Evolutionary conservation across 2,888 invertebrate species (phyloP), one percentile per base, ranked within the genome.

Genomic region (Cecidostiba fungosa): DNA sequence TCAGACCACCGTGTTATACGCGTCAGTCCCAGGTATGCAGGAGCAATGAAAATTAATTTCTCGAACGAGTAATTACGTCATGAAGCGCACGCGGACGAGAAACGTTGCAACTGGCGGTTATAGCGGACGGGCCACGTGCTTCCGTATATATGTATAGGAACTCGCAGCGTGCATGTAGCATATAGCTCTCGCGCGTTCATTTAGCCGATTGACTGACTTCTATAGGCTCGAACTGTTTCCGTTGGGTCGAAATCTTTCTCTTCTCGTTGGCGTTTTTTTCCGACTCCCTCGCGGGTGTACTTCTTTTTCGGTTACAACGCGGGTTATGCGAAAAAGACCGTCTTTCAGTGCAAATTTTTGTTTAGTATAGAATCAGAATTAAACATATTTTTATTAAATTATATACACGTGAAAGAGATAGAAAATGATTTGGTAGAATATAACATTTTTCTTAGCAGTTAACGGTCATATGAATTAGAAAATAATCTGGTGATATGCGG

Each of bases 21-120:
- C n/a, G 78, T 84, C 78, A 79, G 78, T 50, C 66, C 66, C 84
- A 79, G 78, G 43, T 16, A 59, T 10, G 29, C 50, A 14, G 5
- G 74, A 10, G 54, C 10, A 50, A 54, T 76, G 59, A 26, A 77
- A 83, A 77, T 83, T 72, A 77, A 83, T 83, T 83, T 83, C 59
- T 77, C 72, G 32, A 72, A 23, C 72, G 81, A 47, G 80, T 81
- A 81, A 85, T 81, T 85, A 77, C 66, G 79, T 80, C 32, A 47
- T 66, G 39, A 32, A 54, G 50, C 19, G 54, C 29, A 50, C 76
- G 19, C 59, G 50, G 10, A 8, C 3, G 39, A 39, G 77, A 66
- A 66, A 19, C n/a, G 54, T 23, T 59, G 72, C 39, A 59, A 19
- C 39, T 36, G 32, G 36, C 50, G 59, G 78, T 32, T 54, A 77